Evolutionary conservation across 2,113 vertebrate genomes (phyloP).

Genomic region (Ginglymostoma cirratum): DNA sequence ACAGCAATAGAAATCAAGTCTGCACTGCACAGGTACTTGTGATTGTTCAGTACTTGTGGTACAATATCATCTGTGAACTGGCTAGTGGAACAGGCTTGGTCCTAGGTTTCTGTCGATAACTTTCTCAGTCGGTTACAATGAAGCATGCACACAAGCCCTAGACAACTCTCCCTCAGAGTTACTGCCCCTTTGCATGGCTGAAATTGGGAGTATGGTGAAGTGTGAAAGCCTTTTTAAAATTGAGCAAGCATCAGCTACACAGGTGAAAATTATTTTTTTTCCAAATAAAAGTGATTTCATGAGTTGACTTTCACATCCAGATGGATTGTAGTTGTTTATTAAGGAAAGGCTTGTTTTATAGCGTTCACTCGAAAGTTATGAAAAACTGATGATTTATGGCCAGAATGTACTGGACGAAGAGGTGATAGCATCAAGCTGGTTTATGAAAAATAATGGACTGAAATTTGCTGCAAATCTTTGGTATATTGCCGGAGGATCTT

Average conservation of each 20-base stretch:
- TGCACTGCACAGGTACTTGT: background rate
- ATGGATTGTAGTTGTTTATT: background rate
- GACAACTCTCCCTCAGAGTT: background rate
- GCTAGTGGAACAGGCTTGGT: background rate
- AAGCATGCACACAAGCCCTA: background rate
- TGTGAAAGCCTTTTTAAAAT: background rate
- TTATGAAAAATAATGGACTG: background rate
- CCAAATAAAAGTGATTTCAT: background rate
- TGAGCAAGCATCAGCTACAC: background rate
- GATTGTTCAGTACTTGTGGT: background rate
- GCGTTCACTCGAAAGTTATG: background rate
- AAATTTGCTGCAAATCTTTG: background rate
- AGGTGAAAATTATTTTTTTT: background rate
- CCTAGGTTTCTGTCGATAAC: background rate
- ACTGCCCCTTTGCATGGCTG: background rate
- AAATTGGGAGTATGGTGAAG: background rate
- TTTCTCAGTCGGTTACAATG: background rate
- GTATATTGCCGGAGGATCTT: background rate
- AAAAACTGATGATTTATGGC: background rate
- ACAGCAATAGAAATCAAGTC: background rate
- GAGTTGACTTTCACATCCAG: background rate
- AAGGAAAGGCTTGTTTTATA: background rate
- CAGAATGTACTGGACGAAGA: background rate
- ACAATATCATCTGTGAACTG: background rate
- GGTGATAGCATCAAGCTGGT: background rate